Conservation (phyloP, 2,888 invertebrate species). For the Drosophila heteroneura region DNA sequence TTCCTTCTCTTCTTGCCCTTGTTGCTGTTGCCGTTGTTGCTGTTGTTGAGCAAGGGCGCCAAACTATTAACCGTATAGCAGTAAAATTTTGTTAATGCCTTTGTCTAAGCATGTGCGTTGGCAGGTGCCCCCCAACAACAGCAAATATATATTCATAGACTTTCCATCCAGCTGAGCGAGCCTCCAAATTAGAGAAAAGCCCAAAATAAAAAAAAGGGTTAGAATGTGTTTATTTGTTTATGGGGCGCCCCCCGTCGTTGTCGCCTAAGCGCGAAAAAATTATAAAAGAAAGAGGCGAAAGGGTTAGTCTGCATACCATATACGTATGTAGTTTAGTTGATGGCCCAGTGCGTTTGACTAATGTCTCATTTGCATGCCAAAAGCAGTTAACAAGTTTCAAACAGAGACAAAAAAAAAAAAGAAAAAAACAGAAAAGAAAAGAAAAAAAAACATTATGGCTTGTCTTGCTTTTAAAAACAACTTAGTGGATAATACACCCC, state of each 20-base stretch:
- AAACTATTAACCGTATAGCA: conserved; percentile 77
- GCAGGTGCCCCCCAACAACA: conserved; percentile 59
- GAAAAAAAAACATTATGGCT: conserved; percentile 69
- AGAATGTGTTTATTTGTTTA: conserved; percentile 82
- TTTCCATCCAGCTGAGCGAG: conserved; percentile 28
- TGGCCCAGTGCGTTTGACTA: conserved; percentile 80
- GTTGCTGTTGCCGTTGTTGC: background rate
- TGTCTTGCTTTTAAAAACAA: conserved; percentile 81
- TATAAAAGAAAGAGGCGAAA: conserved; percentile 26
- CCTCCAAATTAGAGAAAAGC: conserved; percentile 16
- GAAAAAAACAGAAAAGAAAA: background rate
- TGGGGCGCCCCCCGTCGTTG: conserved; percentile 67
- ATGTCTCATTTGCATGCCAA: conserved; percentile 82
- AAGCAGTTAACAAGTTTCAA: conserved; percentile 79
- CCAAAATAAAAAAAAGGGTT: conserved; percentile 62
- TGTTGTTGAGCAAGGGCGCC: conserved; percentile 58
- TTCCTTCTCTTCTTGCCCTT: background rate
- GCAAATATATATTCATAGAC: background rate
- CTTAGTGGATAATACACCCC: conserved; percentile 81
- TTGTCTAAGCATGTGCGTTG: conserved; percentile 74
- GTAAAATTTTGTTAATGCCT: conserved; percentile 83
- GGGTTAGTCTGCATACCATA: conserved; percentile 33
- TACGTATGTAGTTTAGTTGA: conserved; percentile 47
- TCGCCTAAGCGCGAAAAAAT: conserved; percentile 8
- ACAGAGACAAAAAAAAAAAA: background rate